Conservation (phyloP, 2,888 invertebrate genomes). For the Gortyna flavago region DNA sequence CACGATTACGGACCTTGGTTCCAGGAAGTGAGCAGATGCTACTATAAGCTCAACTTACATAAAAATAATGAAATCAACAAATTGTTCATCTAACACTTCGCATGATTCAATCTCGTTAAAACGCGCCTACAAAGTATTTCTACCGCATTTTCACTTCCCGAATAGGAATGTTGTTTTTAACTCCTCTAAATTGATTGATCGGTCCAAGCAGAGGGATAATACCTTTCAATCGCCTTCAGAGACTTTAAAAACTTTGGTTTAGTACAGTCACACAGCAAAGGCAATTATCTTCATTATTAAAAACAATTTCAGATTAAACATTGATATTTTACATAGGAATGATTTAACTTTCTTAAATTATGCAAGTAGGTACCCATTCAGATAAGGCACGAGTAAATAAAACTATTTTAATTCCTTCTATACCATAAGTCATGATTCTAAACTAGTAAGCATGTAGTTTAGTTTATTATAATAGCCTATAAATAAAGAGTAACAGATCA, state of each 20-base stretch:
- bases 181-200: constrained; percentile 34
- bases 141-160: constrained; percentile 44
- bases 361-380: constrained; percentile 49
- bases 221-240: constrained; percentile 28
- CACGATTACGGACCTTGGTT: constrained; percentile 43
- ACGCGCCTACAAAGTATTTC: constrained; percentile 10
- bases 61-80: constrained; percentile 24
- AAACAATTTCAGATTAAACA: not conserved
- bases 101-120: not conserved
- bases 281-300: constrained; percentile 15
- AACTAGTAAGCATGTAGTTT: constrained; percentile 15
- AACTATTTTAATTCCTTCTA: constrained; percentile 10
- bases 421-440: constrained; percentile 12
- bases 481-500: constrained; percentile 43
- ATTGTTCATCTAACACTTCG: constrained; percentile 3
- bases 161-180: constrained; percentile 61
- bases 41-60: constrained; percentile 9
- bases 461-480: constrained; percentile 14
- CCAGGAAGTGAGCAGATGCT: constrained; percentile 53
- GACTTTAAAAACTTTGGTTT: constrained; percentile 26
- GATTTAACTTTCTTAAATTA: constrained; percentile 56
- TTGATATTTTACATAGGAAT: constrained; percentile 54
- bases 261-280: constrained; percentile 23
- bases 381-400: constrained; percentile 61
- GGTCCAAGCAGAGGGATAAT: constrained; percentile 23